Evolutionary conservation across 2,113 vertebrate species (phyloP).

Genomic region (Cyphomyrus discorhynchus): DNA sequence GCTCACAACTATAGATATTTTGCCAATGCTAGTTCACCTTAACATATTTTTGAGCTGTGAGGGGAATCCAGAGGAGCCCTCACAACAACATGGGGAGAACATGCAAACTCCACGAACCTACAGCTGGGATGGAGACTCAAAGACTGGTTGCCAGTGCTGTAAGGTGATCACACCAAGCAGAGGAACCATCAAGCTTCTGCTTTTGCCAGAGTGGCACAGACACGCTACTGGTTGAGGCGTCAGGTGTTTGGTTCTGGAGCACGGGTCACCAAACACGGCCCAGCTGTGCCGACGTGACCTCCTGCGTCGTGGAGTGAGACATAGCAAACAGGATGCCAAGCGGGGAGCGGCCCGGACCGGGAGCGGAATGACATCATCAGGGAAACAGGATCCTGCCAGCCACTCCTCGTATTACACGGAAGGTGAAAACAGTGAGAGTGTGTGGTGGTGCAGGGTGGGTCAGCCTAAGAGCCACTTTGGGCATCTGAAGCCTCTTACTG

Average conservation of each 20-base stretch:
- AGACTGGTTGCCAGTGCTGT: neutral
- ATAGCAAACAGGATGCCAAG: neutral
- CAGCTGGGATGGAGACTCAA: neutral
- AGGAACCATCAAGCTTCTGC: neutral
- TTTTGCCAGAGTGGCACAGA: neutral
- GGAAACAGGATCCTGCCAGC: neutral
- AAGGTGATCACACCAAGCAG: neutral
- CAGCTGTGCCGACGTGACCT: neutral
- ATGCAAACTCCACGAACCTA: neutral
- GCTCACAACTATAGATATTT: neutral
- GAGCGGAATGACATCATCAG: neutral
- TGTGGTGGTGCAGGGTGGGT: neutral
- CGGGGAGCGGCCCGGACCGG: neutral
- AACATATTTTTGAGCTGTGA: neutral
- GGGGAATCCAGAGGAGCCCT: neutral
- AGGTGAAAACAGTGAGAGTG: neutral
- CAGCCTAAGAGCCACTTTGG: neutral
- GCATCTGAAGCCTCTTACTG: neutral
- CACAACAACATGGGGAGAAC: neutral
- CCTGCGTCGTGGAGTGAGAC: neutral
- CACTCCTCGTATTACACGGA: neutral
- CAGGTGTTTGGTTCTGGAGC: neutral
- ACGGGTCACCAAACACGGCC: neutral
- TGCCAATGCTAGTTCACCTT: neutral
- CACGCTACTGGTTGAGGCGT: neutral